phyloP scores from a whole-genome alignment of 2,113 vertebrate species.

The Tragelaphus strepsiceros region DNA sequence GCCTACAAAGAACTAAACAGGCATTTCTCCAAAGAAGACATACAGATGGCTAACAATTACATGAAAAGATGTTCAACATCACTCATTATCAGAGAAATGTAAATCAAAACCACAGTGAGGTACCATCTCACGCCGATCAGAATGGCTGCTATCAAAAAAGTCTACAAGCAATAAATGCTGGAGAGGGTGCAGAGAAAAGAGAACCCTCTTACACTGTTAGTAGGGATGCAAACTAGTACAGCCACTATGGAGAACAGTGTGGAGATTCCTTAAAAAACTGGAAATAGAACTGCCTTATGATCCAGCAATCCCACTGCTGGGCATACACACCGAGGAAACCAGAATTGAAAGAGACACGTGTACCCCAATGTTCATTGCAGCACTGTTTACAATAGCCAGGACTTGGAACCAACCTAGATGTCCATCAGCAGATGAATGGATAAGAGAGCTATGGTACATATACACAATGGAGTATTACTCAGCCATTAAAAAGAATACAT shows the following conservation, averaged over 20 bases:
- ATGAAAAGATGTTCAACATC: not conserved
- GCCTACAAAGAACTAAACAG: not conserved
- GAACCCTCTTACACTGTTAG: not conserved
- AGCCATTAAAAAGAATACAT: not conserved
- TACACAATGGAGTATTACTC: not conserved
- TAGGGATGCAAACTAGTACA: not conserved
- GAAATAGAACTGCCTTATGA: not conserved
- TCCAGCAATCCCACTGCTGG: not conserved
- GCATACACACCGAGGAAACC: accelerated
- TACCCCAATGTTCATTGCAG: accelerated
- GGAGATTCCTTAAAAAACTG: not conserved
- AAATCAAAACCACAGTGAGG: not conserved
- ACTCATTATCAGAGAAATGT: not conserved
- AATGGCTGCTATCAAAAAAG: not conserved
- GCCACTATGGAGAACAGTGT: not conserved
- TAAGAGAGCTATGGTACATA: not conserved
- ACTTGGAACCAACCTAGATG: not conserved
- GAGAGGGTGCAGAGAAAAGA: not conserved
- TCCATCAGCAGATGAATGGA: not conserved
- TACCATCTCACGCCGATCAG: accelerated
- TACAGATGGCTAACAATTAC: not conserved
- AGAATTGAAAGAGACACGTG: not conserved
- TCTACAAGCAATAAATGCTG: not conserved
- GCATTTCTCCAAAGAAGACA: not conserved
- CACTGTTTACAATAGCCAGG: not conserved